Conservation (phyloP, 1,140 invertebrate genomes). For the Armadillidium nasatum region DNA sequence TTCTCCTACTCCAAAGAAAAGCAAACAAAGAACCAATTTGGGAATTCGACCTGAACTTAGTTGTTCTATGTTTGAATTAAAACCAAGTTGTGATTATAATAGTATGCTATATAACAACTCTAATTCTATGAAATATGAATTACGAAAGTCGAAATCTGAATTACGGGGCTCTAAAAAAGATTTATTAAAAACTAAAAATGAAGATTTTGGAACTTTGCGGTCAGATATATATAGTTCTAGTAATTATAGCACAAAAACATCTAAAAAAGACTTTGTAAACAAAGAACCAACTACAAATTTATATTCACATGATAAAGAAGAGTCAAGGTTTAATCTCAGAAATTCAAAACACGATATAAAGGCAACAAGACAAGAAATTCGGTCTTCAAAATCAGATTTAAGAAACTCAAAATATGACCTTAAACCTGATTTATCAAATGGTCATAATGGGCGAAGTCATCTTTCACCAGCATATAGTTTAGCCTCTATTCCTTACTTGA, state of each 20-base stretch:
- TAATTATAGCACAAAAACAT: neutral
- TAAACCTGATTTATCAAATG: slow-evolving; percentile 23
- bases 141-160: neutral
- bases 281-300: too few relatives aligned
- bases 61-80: slow-evolving; percentile 2
- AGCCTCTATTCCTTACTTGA: slow-evolving; percentile 25
- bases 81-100: neutral
- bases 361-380: slow-evolving; percentile 19
- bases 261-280: too few relatives aligned
- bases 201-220: neutral
- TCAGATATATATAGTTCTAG: neutral
- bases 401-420: slow-evolving; percentile 33
- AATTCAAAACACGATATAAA: slow-evolving; percentile 26
- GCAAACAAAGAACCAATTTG: neutral
- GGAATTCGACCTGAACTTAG: neutral
- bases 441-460: slow-evolving; percentile 18
- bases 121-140: neutral
- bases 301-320: neutral
- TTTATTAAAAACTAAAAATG: neutral
- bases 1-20: neutral
- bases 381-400: slow-evolving; percentile 27
- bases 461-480: slow-evolving; percentile 24
- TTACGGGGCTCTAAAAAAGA: neutral
- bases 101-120: neutral
- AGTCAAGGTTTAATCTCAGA: slow-evolving; percentile 19